Base-by-base conservation (phyloP, 1,140 invertebrate genomes). In the Pseudomyrmex pallidus region DNA sequence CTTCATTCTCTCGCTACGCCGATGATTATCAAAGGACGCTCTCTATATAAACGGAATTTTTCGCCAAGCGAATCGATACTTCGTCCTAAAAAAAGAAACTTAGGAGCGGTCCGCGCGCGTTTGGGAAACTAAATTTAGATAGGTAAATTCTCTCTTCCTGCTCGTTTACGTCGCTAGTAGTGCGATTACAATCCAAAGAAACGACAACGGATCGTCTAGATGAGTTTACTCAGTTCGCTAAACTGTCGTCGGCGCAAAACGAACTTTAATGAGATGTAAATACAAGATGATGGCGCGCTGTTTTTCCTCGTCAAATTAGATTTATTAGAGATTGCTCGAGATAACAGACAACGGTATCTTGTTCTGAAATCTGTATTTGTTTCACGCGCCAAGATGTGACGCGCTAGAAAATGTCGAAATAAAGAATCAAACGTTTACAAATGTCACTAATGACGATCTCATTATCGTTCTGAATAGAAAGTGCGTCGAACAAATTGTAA, bases 61-160 rank as follows among this genome's bases (percentile, higher is more conserved):
- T 57, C 50, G 15, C 25, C 52, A 20, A 13, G 13, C 13, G 20
- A 78, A 78, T 57, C 17, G n/a, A 77, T 67, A 77, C 25, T 46
- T 5, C 62, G 25, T 46, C 9, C 17, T 46, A 17, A 52, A 68
- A 78, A 68, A 48, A 12, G 44, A 70, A 25, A 46, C 20, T 67
- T 20, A 12, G 22, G 2, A 20, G 35, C 35, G 35, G 35, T 35
- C 35, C 62, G 20, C 9, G 20, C 13, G 35, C 20, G 13, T 13
- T 77, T 70, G 10, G 35, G 35, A 4, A 46, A 15, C 13, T 77
- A 68, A 78, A 67, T 57, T 68, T 78, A 77, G 35, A 5, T 56
- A 56, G 9, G 8, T 67, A 56, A 77, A 52, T 56, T 67, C 56
- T 64, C 1, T 50, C 5, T 52, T 22, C 20, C 17, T 20, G 2